These are phyloP conservation scores for Aphodius granarius DNA, from an alignment of 2,888 invertebrate genomes.

Conservation along the genomic window DNA sequence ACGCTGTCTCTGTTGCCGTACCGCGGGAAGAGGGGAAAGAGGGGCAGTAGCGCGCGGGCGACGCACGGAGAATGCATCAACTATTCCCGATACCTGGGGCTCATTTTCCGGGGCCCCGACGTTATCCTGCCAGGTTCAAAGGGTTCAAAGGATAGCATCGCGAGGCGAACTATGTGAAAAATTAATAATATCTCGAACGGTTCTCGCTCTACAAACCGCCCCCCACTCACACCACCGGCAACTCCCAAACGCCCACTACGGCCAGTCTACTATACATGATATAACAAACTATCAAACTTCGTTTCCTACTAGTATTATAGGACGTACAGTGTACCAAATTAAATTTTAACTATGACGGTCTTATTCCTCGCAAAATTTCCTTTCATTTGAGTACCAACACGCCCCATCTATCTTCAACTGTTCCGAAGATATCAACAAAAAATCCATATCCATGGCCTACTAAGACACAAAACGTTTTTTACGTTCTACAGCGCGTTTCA, in stretches of 20 bases:
- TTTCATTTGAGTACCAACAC: background rate
- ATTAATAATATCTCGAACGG: constrained; percentile 43
- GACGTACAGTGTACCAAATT: background rate
- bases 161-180: constrained; percentile 53
- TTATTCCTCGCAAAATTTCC: background rate
- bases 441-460: background rate
- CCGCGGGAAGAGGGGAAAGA: background rate
- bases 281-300: background rate
- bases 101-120: constrained; percentile 35
- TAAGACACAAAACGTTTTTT: background rate
- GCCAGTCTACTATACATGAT: background rate
- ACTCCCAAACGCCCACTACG: background rate
- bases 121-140: constrained; percentile 36
- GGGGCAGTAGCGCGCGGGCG: background rate
- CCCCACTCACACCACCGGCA: background rate
- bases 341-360: background rate
- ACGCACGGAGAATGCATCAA: constrained; percentile 42
- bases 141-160: constrained; percentile 35
- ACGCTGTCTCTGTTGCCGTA: background rate
- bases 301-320: background rate
- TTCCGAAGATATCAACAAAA: background rate
- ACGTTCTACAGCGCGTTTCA: too few relatives aligned
- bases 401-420: background rate
- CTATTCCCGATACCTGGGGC: constrained; percentile 51
- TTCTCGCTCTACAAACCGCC: background rate